Base-by-base conservation (phyloP, 2,888 invertebrate genomes). In the Dastarcus helophoroides region DNA sequence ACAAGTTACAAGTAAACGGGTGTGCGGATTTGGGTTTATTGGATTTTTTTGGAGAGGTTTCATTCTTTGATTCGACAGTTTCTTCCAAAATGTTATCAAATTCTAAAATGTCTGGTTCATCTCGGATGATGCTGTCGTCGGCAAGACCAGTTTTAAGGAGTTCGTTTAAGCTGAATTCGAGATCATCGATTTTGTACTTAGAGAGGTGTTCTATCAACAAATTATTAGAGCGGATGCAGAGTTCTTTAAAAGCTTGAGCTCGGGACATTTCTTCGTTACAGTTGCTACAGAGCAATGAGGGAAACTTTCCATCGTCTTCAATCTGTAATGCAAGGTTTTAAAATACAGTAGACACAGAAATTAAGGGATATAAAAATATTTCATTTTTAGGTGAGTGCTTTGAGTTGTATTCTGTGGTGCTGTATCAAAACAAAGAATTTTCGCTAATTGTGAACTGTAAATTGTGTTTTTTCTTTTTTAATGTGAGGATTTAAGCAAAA, bases 181-280 rank as follows among this genome's bases (percentile, higher is more conserved):
- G 38, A 26, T 48, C 47, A 4, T 47, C 46, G 10, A 48, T 36
- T 38, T 48, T 45, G 25, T 39, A 42, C 14, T 36, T 32, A 10
- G 43, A 32, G 14, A 44, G 28, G 31, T 47, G 46, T 32, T 48
- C 44, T 22, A 42, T 38, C 14, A 55, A 33, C 13, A 41, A 41
- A 13, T 40, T 39, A 31, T 54, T 41, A 2, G 54, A 51, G 29
- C 47, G 46, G 26, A 52, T 29, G 34, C 54, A 54, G 3, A 47
- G 38, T 32, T 49, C 48, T 36, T 49, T 51, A 33, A 56, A 56
- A 21, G 39, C 36, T 26, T 45, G 46, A 5, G 45, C 48, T 16
- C 38, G 39, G 23, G 42, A 35, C 35, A 54, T 39, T 35, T 50
- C 46, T 9, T 34, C 25, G 36, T 41, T 44, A 30, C 56, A 56